A percentile compares a stretch with the other conserved stretches of the same genome.
phyloP scores from a whole-genome alignment of 2,888 invertebrate species.

The Kuschelorhynchus macadamiae region DNA sequence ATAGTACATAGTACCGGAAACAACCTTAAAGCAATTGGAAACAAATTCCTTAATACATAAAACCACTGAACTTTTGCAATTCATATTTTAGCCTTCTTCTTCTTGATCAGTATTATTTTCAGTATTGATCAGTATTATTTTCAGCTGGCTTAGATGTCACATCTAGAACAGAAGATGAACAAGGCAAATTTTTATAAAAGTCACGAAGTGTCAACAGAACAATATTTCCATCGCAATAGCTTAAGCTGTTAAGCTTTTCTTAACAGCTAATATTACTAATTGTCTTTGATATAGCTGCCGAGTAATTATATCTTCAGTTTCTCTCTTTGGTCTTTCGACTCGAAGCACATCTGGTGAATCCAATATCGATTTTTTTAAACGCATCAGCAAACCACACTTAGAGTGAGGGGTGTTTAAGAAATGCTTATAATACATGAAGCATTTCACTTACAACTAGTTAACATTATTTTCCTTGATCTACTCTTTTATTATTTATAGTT shows the following conservation, averaged over 20 bases:
- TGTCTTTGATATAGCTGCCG: constrained; percentile 20
- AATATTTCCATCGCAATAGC: constrained; percentile 12
- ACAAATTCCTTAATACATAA: too few species aligned
- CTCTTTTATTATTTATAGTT: constrained; percentile 19
- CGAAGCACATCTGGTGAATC: constrained; percentile 8
- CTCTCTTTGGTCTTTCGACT: constrained; percentile 15
- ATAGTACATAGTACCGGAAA: too few species aligned
- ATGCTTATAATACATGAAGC: too few species aligned
- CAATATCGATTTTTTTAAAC: constrained; percentile 20
- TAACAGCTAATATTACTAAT: constrained; percentile 6
- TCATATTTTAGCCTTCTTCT: too few species aligned
- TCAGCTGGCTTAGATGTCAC: constrained; percentile 52
- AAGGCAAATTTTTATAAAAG: constrained; percentile 19
- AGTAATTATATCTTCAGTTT: constrained; percentile 16
- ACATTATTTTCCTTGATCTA: constrained; percentile 17
- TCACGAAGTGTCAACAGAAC: constrained; percentile 11
- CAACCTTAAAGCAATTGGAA: too few species aligned
- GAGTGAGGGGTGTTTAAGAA: constrained; percentile 8
- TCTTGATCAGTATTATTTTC: too few species aligned
- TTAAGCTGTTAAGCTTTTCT: constrained; percentile 20
- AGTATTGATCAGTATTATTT: too few species aligned
- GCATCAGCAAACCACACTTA: constrained; percentile 22
- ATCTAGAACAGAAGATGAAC: constrained; percentile 14
- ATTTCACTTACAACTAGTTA: constrained; percentile 28
- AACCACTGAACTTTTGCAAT: too few species aligned